Conservation (phyloP, 1,140 invertebrate genomes). For the Bombus soroeensis region DNA sequence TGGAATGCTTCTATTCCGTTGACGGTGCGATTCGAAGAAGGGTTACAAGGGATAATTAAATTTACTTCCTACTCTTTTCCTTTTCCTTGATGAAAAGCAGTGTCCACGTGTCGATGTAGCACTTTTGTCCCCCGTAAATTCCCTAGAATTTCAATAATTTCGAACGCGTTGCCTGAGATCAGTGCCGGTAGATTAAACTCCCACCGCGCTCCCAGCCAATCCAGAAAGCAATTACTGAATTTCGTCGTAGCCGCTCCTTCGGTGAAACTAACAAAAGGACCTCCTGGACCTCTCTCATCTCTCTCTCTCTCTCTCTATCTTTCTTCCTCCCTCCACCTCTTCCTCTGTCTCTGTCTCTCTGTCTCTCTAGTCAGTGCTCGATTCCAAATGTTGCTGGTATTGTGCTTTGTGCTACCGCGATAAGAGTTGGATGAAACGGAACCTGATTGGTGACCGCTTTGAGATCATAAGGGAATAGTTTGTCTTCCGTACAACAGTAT, state of each 20-base stretch:
- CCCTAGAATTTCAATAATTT: conserved; percentile 46
- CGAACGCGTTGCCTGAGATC: conserved; percentile 48
- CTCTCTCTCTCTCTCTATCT: conserved; percentile 20
- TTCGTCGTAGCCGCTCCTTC: conserved; percentile 55
- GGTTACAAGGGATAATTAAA: not conserved
- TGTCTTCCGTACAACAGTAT: not conserved
- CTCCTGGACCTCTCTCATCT: conserved; percentile 43
- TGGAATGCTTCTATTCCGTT: conserved; percentile 1
- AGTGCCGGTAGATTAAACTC: conserved; percentile 65
- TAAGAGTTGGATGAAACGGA: conserved; percentile 59
- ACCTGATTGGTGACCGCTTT: conserved; percentile 32
- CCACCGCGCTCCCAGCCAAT: conserved; percentile 64
- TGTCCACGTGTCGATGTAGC: not conserved
- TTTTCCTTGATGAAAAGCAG: not conserved
- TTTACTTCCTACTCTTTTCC: not conserved
- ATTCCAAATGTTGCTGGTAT: conserved; percentile 44
- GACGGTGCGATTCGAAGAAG: not conserved
- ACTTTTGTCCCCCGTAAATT: not conserved
- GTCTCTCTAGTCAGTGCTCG: conserved; percentile 12
- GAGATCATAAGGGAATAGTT: conserved; percentile 27
- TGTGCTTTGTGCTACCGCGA: conserved; percentile 57
- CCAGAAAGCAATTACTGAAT: conserved; percentile 74
- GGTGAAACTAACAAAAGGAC: conserved; percentile 67
- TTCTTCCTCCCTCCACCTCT: not conserved
- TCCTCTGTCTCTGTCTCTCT: not conserved